phyloP scores from a whole-genome alignment of 1,140 invertebrate genomes.

The Neotoxoptera formosana region DNA sequence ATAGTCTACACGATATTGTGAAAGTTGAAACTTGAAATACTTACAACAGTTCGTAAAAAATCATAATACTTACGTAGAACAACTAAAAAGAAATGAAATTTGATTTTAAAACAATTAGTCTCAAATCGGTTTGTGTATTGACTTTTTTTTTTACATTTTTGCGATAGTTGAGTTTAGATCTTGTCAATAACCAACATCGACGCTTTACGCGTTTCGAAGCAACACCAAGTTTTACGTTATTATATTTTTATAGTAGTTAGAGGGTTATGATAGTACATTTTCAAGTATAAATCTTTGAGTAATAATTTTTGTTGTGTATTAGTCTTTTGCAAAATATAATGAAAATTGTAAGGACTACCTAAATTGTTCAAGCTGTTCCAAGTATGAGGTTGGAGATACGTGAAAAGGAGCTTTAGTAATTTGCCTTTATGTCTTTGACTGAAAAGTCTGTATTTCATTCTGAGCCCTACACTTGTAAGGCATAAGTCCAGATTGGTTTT shows the following conservation, averaged over 20 bases:
- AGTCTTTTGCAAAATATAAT: neutral
- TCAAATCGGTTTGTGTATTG: neutral
- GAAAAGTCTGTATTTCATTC: neutral
- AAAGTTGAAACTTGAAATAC: neutral
- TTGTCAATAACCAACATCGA: neutral
- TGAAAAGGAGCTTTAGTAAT: neutral
- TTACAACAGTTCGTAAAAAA: neutral
- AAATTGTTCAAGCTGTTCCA: neutral
- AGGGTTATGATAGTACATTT: neutral
- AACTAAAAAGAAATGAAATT: neutral
- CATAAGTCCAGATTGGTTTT: neutral
- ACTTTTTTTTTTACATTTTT: neutral
- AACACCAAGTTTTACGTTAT: neutral
- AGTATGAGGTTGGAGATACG: neutral
- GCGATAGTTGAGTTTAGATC: neutral
- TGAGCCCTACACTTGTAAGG: neutral
- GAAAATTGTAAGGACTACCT: neutral
- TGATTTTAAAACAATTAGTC: neutral
- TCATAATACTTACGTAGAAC: neutral
- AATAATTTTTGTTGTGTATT: neutral
- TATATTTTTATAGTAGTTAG: neutral
- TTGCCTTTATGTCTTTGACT: neutral
- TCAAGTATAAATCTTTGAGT: neutral
- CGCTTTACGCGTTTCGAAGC: neutral
- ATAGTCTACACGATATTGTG: neutral